Evolutionary conservation across 2,888 invertebrate species (phyloP), one percentile per base, ranked within the genome.

Genomic region (Apamea sordens): DNA sequence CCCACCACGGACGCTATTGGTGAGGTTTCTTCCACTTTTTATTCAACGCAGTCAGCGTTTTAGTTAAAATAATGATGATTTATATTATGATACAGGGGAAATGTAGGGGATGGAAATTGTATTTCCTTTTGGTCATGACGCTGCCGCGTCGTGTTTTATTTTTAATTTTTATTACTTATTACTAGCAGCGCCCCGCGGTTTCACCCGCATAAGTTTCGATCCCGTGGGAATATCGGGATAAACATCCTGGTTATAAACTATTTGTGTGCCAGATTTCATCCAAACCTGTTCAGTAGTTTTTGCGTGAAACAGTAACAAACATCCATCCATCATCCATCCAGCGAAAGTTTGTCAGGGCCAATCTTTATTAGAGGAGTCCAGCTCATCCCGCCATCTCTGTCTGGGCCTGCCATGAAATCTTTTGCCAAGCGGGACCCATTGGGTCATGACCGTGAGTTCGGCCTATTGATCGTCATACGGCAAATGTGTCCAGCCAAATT

Each of bases 1-100:
- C 89, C 88, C 79, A n/a, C n/a, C n/a, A n/a, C n/a, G n/a, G n/a
- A n/a, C n/a, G 87, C 86, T 78, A 85, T 82, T 83, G 84, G 84
- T 83, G 65, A 78, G 79, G 82, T 86, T 81, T 82, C 83, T 87
- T 87, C 76, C 78, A 87, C 81, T 89, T 89, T 87, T 86, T 90
- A 83, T 87, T 81, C 80, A 80, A 75, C 82, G 80, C 79, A 90
- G 86, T 86, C 85, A 87, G 79, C 80, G 61, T 78, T 85, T 89
- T 89, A 79, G 77, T 80, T 83, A 69, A 82, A 88, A 85, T 80
- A 83, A 86, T 82, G 86, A 86, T 87, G 86, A 86, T 86, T 86
- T 88, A 86, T 81, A 85, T 72, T 73, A 88, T 78, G 76, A 74
- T 68, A 76, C 63, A 67, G 70, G 36, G 50, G 50, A 63, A 79